A percentile compares a stretch with the other conserved stretches of the same genome.
Evolutionary conservation across 2,113 vertebrate species (phyloP).

Genomic region (Entelurus aequoreus): DNA sequence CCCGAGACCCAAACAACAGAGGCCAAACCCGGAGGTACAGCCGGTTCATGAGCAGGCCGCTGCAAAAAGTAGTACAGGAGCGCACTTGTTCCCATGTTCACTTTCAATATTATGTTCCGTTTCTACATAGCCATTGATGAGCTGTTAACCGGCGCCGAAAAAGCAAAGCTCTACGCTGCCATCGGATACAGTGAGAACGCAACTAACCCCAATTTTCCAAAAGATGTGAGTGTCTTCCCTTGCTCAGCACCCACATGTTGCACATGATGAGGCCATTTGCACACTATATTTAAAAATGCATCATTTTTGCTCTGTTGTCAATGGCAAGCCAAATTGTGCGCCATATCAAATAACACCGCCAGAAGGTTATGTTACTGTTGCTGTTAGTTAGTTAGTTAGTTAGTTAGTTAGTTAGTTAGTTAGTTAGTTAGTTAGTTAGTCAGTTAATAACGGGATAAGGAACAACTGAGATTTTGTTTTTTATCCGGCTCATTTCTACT

Average conservation of each 20-base stretch:
- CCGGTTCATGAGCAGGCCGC: not conserved
- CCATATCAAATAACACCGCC: not conserved
- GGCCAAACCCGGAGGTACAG: constrained; percentile 52
- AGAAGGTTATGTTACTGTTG: no score
- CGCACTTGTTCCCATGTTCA: not conserved
- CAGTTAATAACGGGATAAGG: no score
- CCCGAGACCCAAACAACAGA: constrained; percentile 64
- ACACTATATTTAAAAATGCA: no score
- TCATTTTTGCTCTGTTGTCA: no score
- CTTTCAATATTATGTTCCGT: not conserved
- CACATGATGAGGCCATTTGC: no score
- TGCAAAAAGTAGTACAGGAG: no score
- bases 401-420: no score
- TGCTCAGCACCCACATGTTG: not conserved
- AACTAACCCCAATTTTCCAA: constrained; percentile 90
- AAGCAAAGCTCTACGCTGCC: constrained; percentile 90
- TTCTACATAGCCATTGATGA: constrained; percentile 78
- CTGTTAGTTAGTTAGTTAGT: no score
- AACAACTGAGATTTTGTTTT: no score
- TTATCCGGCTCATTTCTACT: no score
- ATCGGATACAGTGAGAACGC: constrained; percentile 94
- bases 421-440: no score
- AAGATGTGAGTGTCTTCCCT: constrained; percentile 75
- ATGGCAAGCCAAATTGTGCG: no score
- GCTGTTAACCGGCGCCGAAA: constrained; percentile 86